Percentiles rank a stretch among this genome's conserved stretches.
Conservation (phyloP, 2,888 invertebrate genomes). For the Crepidodera aurea region DNA sequence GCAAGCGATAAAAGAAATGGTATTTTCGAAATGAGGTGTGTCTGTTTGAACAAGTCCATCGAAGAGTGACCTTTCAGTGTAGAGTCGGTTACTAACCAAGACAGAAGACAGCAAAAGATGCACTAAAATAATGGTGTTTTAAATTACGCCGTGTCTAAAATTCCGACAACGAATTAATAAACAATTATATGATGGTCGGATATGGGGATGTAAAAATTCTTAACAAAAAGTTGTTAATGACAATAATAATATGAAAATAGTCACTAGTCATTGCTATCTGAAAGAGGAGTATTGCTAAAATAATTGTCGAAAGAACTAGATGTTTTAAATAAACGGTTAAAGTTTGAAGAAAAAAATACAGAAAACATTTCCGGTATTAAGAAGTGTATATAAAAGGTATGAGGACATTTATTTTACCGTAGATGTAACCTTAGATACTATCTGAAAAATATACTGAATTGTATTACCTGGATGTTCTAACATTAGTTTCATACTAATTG, state of each 20-base stretch:
- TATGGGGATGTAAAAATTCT: too few species aligned
- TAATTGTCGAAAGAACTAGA: too few species aligned
- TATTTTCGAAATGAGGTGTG: conserved; percentile 41
- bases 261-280: too few species aligned
- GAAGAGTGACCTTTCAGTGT: conserved; percentile 5
- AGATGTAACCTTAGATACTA: neutral
- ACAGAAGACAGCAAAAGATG: neutral
- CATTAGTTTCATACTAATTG: conserved; percentile 21
- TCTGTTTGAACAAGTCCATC: conserved; percentile 37
- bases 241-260: too few species aligned
- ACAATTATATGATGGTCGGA: neutral
- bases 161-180: neutral
- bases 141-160: neutral
- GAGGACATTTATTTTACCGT: too few species aligned
- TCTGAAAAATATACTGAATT: neutral
- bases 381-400: too few species aligned
- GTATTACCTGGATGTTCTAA: conserved; percentile 14
- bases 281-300: too few species aligned
- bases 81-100: neutral
- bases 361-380: too few species aligned
- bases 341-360: too few species aligned
- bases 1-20: conserved; percentile 34
- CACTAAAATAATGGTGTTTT: neutral
- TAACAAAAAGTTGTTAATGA: neutral
- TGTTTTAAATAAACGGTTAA: too few species aligned